Conservation (phyloP, 2,113 vertebrate species). For the Antechinus stuartii region DNA sequence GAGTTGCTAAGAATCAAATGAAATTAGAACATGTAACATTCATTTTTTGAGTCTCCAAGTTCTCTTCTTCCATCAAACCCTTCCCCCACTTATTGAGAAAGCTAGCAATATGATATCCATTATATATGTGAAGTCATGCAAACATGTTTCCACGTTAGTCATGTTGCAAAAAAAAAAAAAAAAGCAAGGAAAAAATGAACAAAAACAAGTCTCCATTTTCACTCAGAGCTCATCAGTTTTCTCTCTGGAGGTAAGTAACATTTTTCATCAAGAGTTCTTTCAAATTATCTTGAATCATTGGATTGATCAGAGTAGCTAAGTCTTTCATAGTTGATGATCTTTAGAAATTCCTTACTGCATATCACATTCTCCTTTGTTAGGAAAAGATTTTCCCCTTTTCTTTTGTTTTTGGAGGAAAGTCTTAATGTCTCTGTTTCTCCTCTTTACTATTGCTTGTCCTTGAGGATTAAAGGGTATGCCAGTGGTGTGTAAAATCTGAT, state of each 20-base stretch:
- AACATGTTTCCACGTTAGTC: not conserved
- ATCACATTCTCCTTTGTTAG: not conserved
- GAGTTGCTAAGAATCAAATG: not conserved
- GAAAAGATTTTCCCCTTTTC: no score
- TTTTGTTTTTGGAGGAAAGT: no score
- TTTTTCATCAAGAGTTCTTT: no score
- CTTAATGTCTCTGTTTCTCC: no score
- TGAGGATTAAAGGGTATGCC: no score
- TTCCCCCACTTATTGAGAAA: not conserved
- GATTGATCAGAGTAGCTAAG: not conserved
- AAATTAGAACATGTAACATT: not conserved
- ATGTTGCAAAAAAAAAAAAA: not conserved
- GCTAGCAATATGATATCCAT: not conserved
- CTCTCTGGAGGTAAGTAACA: not conserved
- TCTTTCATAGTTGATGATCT: not conserved
- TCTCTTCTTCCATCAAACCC: not conserved
- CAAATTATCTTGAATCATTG: not conserved
- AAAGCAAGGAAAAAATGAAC: not conserved
- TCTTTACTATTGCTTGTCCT: no score
- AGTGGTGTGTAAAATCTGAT: no score
- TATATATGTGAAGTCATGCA: not conserved
- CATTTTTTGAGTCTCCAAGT: not conserved
- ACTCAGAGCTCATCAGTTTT: not conserved
- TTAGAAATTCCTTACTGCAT: not conserved
- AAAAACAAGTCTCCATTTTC: not conserved